Evolutionary conservation across 1,140 invertebrate species (phyloP).

Genomic region (Neodiprion pinetum): DNA sequence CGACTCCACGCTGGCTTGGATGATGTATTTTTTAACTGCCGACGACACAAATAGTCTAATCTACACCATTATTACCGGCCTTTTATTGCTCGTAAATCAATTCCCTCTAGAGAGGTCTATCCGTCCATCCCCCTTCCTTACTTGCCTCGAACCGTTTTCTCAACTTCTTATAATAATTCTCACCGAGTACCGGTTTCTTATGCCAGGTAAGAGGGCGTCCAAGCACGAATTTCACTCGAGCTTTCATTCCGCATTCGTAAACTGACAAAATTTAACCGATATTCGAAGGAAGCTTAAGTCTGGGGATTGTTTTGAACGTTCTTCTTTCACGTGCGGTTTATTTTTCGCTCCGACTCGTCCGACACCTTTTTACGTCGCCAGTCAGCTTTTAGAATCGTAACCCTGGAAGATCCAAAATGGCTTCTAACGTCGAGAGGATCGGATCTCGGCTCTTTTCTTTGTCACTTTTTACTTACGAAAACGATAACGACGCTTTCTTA

Average conservation of each 20-base stretch:
- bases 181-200: neutral
- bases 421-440: neutral
- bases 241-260: neutral
- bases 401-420: neutral
- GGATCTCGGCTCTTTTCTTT: neutral
- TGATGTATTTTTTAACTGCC: slow-evolving; percentile 49
- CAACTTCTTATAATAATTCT: neutral
- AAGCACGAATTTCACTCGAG: neutral
- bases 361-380: slow-evolving; percentile 8
- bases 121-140: no score
- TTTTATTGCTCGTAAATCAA: slow-evolving; percentile 51
- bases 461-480: no score
- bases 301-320: neutral
- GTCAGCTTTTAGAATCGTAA: slow-evolving; percentile 8
- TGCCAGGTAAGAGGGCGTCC: no score
- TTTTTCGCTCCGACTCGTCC: neutral
- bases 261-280: neutral
- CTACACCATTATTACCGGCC: slow-evolving; percentile 43
- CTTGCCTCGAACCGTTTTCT: neutral
- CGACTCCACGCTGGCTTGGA: neutral
- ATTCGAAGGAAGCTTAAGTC: neutral
- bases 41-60: slow-evolving; percentile 49
- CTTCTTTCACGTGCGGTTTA: neutral
- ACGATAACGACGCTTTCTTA: no score
- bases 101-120: slow-evolving; percentile 29